phyloP scores from a whole-genome alignment of 2,888 invertebrate genomes.

The Agrochola circellaris region DNA sequence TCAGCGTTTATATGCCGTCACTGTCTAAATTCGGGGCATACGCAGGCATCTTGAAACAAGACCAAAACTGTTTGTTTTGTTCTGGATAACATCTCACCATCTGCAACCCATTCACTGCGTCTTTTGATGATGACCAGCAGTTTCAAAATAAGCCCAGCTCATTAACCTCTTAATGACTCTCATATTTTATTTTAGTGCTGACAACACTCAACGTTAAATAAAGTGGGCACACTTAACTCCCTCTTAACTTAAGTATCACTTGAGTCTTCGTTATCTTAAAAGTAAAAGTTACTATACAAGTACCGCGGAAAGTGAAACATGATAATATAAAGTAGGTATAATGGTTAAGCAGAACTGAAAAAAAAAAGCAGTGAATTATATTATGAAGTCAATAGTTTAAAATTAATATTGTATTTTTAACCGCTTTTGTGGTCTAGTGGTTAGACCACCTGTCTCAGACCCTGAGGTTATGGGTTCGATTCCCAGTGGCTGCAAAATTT shows the following conservation, averaged over 20 bases:
- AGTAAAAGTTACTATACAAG: conserved; percentile 56
- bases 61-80: neutral
- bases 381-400: neutral
- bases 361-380: neutral
- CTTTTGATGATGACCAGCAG: neutral
- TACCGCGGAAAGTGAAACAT: conserved; percentile 49
- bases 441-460: no score
- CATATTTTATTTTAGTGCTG: conserved; percentile 24
- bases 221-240: conserved; percentile 44
- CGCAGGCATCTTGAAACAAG: neutral
- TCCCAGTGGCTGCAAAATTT: no score
- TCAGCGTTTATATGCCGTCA: neutral
- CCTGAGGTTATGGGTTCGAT: no score
- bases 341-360: conserved; percentile 16
- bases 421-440: no score
- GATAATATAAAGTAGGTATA: conserved; percentile 14
- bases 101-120: neutral
- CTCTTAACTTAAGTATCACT: conserved; percentile 52
- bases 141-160: conserved; percentile 4
- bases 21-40: neutral
- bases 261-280: conserved; percentile 53
- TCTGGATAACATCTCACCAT: neutral
- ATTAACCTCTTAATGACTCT: conserved; percentile 35
- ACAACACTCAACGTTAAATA: conserved; percentile 39
- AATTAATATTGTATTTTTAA: no score